Evolutionary conservation across 2,113 vertebrate species (phyloP).

Genomic region (Caranx melampygus): DNA sequence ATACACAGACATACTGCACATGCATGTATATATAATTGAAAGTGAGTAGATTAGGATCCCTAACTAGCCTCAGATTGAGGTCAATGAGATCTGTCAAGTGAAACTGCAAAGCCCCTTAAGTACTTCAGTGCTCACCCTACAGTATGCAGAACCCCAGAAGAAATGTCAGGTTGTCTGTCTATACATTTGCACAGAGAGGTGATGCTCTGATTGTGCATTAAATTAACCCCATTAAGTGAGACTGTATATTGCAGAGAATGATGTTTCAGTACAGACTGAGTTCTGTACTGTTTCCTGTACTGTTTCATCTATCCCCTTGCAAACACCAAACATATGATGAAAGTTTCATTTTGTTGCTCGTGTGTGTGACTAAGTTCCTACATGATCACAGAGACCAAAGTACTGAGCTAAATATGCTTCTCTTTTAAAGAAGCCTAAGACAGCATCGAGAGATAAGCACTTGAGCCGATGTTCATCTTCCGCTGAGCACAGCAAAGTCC

Average conservation of each 20-base stretch:
- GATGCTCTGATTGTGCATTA: background rate
- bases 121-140: constrained; percentile 69
- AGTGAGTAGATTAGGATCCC: constrained; percentile 77
- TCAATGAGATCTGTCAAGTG: constrained; percentile 82
- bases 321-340: background rate
- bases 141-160: constrained; percentile 35
- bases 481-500: constrained; percentile 88
- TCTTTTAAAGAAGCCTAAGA: constrained; percentile 60
- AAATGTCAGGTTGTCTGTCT: constrained; percentile 17
- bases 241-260: background rate
- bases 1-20: background rate
- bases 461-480: constrained; percentile 83
- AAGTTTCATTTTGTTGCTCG: background rate
- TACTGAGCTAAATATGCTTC: constrained; percentile 17
- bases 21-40: constrained; percentile 47
- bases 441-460: constrained; percentile 77
- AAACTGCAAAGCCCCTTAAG: constrained; percentile 81
- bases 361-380: background rate
- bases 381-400: constrained; percentile 5
- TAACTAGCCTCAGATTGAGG: constrained; percentile 82
- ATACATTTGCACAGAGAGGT: background rate
- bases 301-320: background rate
- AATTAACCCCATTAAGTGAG: background rate
- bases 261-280: constrained; percentile 7
- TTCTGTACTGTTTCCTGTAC: background rate